phyloP scores from a whole-genome alignment of 2,113 vertebrate genomes.

The Pitta sordida region DNA sequence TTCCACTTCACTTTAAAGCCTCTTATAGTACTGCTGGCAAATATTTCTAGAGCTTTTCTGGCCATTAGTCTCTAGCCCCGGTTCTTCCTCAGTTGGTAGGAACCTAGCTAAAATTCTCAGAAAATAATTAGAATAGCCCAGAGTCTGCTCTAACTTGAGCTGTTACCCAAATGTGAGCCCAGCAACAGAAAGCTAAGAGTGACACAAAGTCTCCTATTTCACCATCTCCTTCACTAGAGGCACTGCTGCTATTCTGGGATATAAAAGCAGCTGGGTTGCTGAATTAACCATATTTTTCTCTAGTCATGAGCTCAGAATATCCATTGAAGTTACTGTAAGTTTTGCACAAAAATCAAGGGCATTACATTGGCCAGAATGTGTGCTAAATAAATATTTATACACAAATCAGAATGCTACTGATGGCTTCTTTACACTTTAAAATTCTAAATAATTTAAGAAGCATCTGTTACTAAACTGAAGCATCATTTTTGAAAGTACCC shows the following conservation, averaged over 20 bases:
- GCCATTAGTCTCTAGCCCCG: background rate
- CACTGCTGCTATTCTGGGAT: slow-evolving; percentile 47
- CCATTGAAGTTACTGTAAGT: slow-evolving; percentile 50
- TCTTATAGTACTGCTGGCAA: background rate
- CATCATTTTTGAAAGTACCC: slow-evolving; percentile 62
- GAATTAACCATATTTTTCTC: slow-evolving; percentile 58
- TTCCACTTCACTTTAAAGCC: background rate
- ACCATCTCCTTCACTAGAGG: slow-evolving; percentile 2
- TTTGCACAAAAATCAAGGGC: slow-evolving; percentile 62
- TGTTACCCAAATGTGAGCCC: background rate
- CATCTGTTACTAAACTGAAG: slow-evolving; percentile 68
- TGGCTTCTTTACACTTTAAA: slow-evolving; percentile 70
- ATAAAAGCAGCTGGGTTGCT: slow-evolving; percentile 48
- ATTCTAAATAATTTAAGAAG: slow-evolving; percentile 72
- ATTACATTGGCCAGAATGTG: slow-evolving; percentile 68
- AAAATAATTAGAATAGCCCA: background rate
- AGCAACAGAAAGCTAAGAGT: slow-evolving; percentile 15
- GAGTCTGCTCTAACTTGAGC: background rate
- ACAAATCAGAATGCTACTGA: slow-evolving; percentile 68
- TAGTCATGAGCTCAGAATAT: slow-evolving; percentile 48
- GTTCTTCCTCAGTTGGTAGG: background rate
- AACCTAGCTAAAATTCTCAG: background rate
- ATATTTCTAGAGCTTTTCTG: background rate
- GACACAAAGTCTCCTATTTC: slow-evolving; percentile 1
- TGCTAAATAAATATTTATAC: slow-evolving; percentile 73